phyloP scores from a whole-genome alignment of 1,140 invertebrate genomes.

The Aradophagus sp. region DNA sequence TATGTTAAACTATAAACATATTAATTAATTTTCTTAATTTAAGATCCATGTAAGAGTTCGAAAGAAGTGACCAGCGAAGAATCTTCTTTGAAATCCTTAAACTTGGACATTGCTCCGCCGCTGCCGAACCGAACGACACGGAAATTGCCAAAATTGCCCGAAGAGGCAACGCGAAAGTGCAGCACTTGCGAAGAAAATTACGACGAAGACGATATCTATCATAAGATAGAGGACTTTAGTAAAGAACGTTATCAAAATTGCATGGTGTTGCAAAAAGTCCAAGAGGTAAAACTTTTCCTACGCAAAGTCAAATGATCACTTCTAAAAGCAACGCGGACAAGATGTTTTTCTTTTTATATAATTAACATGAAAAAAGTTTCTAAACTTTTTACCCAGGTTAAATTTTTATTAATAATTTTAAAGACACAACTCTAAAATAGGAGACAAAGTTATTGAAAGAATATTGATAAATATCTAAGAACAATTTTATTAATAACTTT shows the following conservation, averaged over 20 bases:
- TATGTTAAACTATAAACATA: slow-evolving; percentile 1
- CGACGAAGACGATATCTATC: slow-evolving; percentile 69
- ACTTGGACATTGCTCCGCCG: slow-evolving; percentile 46
- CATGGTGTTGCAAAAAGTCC: slow-evolving; percentile 25
- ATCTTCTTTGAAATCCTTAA: slow-evolving; percentile 9
- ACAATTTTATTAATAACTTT: too few relatives aligned
- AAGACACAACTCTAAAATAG: too few relatives aligned
- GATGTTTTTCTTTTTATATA: too few relatives aligned
- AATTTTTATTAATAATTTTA: too few relatives aligned
- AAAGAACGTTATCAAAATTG: slow-evolving; percentile 62
- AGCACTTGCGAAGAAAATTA: slow-evolving; percentile 42
- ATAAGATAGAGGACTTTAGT: slow-evolving; percentile 67
- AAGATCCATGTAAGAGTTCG: slow-evolving; percentile 1
- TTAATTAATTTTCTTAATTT: neutral
- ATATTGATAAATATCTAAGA: too few relatives aligned
- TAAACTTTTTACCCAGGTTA: too few relatives aligned
- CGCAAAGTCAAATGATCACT: too few relatives aligned
- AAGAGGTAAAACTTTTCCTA: slow-evolving; percentile 65
- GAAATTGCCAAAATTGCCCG: slow-evolving; percentile 65
- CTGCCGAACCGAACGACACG: slow-evolving; percentile 61
- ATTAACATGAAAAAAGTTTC: too few relatives aligned
- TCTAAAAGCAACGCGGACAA: too few relatives aligned
- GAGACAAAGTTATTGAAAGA: too few relatives aligned
- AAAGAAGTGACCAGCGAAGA: slow-evolving; percentile 9
- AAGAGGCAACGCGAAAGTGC: slow-evolving; percentile 2